Evolutionary conservation across 2,797 vertebrate genomes (phyloP), one percentile per base, ranked within the genome.

Genomic region (Moxostoma hubbsi): DNA sequence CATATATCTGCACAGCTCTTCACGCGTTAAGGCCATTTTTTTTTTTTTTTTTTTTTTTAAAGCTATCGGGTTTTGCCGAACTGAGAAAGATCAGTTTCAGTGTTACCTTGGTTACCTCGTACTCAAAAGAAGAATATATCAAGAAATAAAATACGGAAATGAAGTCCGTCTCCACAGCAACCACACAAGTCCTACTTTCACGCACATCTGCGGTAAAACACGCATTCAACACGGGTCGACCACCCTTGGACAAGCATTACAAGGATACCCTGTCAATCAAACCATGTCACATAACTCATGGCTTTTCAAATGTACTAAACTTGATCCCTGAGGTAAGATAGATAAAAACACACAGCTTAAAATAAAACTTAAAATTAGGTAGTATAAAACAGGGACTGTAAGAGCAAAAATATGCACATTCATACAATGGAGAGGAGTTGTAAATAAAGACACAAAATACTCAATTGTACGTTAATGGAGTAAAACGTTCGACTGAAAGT

Each of bases 281-380:
- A 92, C 93, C 94, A 92, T 90, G 91, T 88, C 90, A 88, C 86
- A 91, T 84, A 15, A 87, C 87, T 86, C 78, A 93, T 88, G 93
- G 92, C 93, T 95, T 93, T 92, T 94, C 90, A 91, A 95, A 96
- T 90, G 89, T 90, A 95, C 96, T 92, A 95, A 94, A 95, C 93
- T 73, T 89, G 91, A 92, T 96, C 96, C 98, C 97, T 98, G 97
- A 99, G 96, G 94, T 94, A 92, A 96, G 93, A 93, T 96, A 95
- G 95, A 94, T 81, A 91, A 87, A 95, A 86, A 92, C 86, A 94
- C 36, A 90, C 94, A 88, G 77, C 68, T 67, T 51, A 59, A 94
- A 92, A 93, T 95, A 84, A 78, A 89, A 91, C 3, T 92, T 94
- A 93, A 94, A 93, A 96, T 57, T 95, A 99, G 97, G 98, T 99